Evolutionary conservation across 1,140 invertebrate genomes (phyloP).

Genomic region (Ostrea edulis): DNA sequence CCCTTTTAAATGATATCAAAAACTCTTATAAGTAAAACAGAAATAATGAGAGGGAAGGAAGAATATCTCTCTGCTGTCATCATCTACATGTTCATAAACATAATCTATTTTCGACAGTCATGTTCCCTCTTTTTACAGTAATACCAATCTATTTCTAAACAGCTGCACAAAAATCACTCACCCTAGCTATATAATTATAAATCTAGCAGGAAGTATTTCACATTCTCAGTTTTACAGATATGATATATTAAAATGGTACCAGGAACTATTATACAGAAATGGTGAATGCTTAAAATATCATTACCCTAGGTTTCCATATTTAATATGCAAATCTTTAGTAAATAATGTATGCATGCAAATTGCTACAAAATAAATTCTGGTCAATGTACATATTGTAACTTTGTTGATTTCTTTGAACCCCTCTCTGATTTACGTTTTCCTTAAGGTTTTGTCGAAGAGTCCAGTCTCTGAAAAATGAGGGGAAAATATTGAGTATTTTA

Average conservation of each 20-base stretch:
- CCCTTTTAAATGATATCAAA: no score
- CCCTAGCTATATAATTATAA: no score
- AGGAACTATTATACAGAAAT: neutral
- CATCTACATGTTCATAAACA: no score
- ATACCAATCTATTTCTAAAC: no score
- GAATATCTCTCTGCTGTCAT: no score
- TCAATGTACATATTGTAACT: slow-evolving; percentile 21
- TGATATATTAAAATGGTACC: neutral
- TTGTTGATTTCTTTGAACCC: neutral
- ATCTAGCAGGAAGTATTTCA: no score
- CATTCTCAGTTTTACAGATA: no score
- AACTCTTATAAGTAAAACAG: no score
- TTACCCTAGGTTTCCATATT: neutral
- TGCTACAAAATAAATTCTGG: neutral
- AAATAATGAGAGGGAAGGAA: no score
- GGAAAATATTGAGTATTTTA: neutral
- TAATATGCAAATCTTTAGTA: neutral
- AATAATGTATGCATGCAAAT: neutral
- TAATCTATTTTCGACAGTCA: no score
- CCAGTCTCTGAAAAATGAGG: neutral
- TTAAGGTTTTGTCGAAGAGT: slow-evolving; percentile 22
- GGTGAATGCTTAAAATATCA: neutral
- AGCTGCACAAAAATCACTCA: no score
- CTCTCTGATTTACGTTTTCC: neutral
- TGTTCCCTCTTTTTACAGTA: no score